Evolutionary conservation across 1,140 invertebrate species (phyloP).

Genomic region (Cepaea nemoralis): DNA sequence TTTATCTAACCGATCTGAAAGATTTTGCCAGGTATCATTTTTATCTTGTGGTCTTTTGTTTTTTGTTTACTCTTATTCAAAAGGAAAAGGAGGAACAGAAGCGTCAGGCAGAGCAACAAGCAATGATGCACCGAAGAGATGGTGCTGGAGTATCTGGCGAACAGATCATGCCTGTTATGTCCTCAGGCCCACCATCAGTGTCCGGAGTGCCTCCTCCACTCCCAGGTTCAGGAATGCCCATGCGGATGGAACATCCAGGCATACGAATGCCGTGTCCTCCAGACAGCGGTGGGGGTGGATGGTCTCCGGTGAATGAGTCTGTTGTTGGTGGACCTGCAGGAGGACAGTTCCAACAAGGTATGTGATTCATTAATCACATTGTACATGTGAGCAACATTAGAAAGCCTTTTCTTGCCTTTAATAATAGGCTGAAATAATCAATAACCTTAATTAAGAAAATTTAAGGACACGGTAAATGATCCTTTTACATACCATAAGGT

Average conservation of each 20-base stretch:
- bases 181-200: background rate
- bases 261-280: constrained; percentile 25
- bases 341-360: constrained; percentile 50
- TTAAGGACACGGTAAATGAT: too few species aligned
- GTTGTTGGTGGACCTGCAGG: constrained; percentile 41
- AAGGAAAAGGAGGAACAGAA: constrained; percentile 89
- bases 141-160: constrained; percentile 40
- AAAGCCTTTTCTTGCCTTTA: too few species aligned
- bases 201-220: background rate
- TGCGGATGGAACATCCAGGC: constrained; percentile 28
- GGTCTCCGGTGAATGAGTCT: constrained; percentile 2
- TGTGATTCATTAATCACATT: too few species aligned
- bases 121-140: constrained; percentile 57
- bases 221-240: constrained; percentile 1
- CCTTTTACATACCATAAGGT: too few species aligned
- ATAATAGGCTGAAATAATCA: too few species aligned
- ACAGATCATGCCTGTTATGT: constrained; percentile 33
- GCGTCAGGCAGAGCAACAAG: constrained; percentile 78
- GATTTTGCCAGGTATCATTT: too few species aligned
- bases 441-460: too few species aligned
- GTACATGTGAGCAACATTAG: too few species aligned
- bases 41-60: too few species aligned
- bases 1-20: too few species aligned
- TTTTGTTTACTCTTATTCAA: background rate
- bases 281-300: background rate